Base-by-base conservation (phyloP, 2,888 invertebrate species). In the Thysanoteuthis rhombus region DNA sequence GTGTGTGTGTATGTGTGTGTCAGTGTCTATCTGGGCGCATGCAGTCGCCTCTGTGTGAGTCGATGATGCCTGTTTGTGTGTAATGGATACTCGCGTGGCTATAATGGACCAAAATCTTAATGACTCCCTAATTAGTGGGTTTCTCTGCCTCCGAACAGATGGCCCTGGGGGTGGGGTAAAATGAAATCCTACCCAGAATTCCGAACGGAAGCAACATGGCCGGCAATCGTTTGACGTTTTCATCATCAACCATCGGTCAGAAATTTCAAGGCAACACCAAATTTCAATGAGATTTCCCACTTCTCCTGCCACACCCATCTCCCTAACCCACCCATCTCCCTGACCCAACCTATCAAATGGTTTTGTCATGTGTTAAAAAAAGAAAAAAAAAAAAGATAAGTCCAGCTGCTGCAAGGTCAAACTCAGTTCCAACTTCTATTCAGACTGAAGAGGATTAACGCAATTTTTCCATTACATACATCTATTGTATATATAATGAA, bases 1-100 rank as follows among this genome's bases (percentile, higher is more conserved):
- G n/a, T 12, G 12, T n/a, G n/a, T 0, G n/a, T n/a, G 0, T n/a
- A 6, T 12, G n/a, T 1, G 0, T 75, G 32, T n/a, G n/a, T 75
- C 0, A 12, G 32, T 75, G 0, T n/a, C 8, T n/a, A n/a, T n/a
- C 0, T 75, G n/a, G 19, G 25, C 16, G 36, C 16, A 36, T 1
- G 6, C 12, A 16, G 4, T 25, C 32, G 58, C 28, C 28, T 0
- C 1, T 28, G 28, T n/a, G 75, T 75, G 1, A 36, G 75, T 75
- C 75, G 75, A 75, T 75, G 75, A 75, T 75, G n/a, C 12, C 12
- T 19, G n/a, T 36, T n/a, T 75, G 16, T n/a, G 75, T 75, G 75
- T 75, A 75, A 75, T n/a, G 16, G 16, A 75, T 75, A 75, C n/a
- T 75, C 75, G 36, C 16, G 36, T 75, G 75, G 75, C 75, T 16